Evolutionary conservation across 2,888 invertebrate genomes (phyloP).

Genomic region (Tenthredo mesomela): DNA sequence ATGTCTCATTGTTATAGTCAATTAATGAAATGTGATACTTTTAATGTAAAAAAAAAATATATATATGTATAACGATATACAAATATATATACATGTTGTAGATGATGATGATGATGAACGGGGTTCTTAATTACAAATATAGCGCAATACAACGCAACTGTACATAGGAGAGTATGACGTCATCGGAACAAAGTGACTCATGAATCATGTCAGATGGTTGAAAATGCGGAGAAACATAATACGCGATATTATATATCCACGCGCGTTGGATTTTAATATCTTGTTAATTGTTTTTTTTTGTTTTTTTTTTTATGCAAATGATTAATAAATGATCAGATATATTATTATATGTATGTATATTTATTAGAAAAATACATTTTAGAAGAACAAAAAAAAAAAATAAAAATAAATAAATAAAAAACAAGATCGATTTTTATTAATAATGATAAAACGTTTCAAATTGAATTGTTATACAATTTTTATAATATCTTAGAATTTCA

Average conservation of each 20-base stretch:
- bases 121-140: not conserved
- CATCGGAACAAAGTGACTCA: conserved; percentile 53
- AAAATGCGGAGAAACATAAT: not conserved
- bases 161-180: conserved; percentile 39
- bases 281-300: not conserved
- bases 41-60: not conserved
- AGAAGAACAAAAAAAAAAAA: not conserved
- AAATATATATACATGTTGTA: not conserved
- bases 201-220: conserved; percentile 13
- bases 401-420: too few relatives aligned
- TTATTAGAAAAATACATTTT: not conserved
- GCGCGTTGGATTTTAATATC: not conserved
- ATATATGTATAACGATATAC: too few relatives aligned
- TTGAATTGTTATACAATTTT: not conserved
- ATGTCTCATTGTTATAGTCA: not conserved
- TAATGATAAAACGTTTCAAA: not conserved
- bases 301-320: not conserved
- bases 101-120: conserved; percentile 8
- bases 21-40: not conserved
- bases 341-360: not conserved
- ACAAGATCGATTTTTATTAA: not conserved
- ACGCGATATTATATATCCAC: not conserved
- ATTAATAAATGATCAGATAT: not conserved
- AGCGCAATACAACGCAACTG: not conserved
- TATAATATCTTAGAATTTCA: not conserved